These are phyloP conservation scores for Epizoanthus illoricatus DNA, from an alignment of 92 coral and sea anemone genomes.

Conservation along the genomic window DNA sequence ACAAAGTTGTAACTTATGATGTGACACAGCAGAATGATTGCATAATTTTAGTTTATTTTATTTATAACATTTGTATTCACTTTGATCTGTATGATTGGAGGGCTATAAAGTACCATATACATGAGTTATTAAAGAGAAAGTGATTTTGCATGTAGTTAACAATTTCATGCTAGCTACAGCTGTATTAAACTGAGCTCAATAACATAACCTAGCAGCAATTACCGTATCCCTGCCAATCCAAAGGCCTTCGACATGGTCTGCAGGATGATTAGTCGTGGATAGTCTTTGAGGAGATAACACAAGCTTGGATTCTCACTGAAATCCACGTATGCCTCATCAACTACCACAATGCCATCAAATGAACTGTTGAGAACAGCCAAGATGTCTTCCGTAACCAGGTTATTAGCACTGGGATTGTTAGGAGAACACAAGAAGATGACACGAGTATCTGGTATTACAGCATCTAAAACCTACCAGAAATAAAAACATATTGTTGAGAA, in stretches of 20 bases:
- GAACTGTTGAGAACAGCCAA: constrained; percentile 8
- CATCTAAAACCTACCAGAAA: constrained; percentile 23
- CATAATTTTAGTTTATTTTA: too few relatives aligned
- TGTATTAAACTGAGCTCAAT: too few relatives aligned
- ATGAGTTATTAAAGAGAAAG: too few relatives aligned
- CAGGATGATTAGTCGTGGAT: constrained; percentile 33
- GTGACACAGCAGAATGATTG: too few relatives aligned
- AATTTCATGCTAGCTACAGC: too few relatives aligned
- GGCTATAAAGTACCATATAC: too few relatives aligned
- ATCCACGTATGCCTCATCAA: constrained; percentile 42
- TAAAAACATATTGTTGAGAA: too few relatives aligned
- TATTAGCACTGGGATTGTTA: constrained; percentile 42
- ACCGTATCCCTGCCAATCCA: constrained; percentile 46
- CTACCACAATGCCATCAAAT: constrained; percentile 18
- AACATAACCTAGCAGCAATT: not conserved
- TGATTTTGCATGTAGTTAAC: too few relatives aligned
- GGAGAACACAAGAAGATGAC: constrained; percentile 43
- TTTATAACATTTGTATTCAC: too few relatives aligned
- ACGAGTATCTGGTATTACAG: constrained; percentile 35
- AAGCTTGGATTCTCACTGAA: constrained; percentile 26
- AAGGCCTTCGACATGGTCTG: constrained; percentile 45
- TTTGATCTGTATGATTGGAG: too few relatives aligned
- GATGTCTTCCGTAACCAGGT: constrained; percentile 26
- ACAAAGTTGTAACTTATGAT: too few relatives aligned
- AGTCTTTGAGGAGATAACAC: constrained; percentile 31